Percentiles rank a stretch among this genome's conserved stretches.
Evolutionary conservation across 1,140 invertebrate genomes (phyloP).

Genomic region (Drosophila serrata): DNA sequence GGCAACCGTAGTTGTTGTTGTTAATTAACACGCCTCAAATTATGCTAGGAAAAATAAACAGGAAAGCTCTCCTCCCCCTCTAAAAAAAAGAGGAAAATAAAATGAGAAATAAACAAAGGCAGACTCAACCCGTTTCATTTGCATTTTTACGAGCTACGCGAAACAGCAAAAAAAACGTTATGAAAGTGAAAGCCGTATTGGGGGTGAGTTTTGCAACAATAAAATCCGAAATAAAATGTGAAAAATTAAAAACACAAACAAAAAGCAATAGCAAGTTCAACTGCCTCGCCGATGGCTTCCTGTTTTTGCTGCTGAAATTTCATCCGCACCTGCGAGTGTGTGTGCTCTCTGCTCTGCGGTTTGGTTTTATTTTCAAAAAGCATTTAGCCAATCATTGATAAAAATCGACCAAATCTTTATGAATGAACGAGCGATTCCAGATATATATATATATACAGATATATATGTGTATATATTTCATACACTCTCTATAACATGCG

Average conservation of each 20-base stretch:
- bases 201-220: slow-evolving; percentile 32
- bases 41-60: slow-evolving; percentile 61
- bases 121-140: slow-evolving; percentile 58
- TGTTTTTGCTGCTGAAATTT: slow-evolving; percentile 42
- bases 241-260: slow-evolving; percentile 65
- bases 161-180: slow-evolving; percentile 55
- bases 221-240: slow-evolving; percentile 63
- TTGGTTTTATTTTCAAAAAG: slow-evolving; percentile 69
- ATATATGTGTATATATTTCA: slow-evolving; percentile 6
- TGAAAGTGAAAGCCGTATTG: slow-evolving; percentile 72
- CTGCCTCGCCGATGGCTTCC: slow-evolving; percentile 26
- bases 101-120: slow-evolving; percentile 23
- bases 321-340: slow-evolving; percentile 39
- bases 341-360: slow-evolving; percentile 22
- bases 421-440: slow-evolving; percentile 59
- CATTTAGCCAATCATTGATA: slow-evolving; percentile 83
- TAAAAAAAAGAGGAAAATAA: slow-evolving; percentile 19
- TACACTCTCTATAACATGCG: background rate
- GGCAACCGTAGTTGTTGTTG: slow-evolving; percentile 22
- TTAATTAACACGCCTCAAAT: slow-evolving; percentile 66
- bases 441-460: slow-evolving; percentile 4
- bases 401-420: slow-evolving; percentile 79
- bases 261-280: slow-evolving; percentile 34
- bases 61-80: slow-evolving; percentile 13
- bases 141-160: slow-evolving; percentile 59